phyloP scores from a whole-genome alignment of 2,888 invertebrate genomes.

The Lasioglossum figueresi region DNA sequence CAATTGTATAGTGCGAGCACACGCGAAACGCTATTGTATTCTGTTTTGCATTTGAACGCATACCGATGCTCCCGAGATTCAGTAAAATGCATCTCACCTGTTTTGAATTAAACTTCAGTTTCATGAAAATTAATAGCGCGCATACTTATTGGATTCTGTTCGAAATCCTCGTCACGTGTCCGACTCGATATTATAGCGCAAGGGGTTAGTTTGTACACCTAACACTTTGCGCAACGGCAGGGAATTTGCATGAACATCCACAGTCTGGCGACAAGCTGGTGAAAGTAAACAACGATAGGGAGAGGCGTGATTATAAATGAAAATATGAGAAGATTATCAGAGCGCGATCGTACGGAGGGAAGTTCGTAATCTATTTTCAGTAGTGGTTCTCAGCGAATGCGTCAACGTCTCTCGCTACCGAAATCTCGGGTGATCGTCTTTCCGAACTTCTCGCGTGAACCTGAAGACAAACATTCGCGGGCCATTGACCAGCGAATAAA shows the following conservation, averaged over 20 bases:
- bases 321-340: not conserved
- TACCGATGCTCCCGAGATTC: not conserved
- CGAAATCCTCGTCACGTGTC: too few species aligned
- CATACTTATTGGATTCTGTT: too few species aligned
- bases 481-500: not conserved
- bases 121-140: too few species aligned
- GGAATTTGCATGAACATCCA: not conserved
- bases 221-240: not conserved
- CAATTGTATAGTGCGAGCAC: not conserved
- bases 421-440: not conserved
- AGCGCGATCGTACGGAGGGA: conserved; percentile 1
- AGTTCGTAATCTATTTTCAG: conserved; percentile 11
- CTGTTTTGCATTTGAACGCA: not conserved
- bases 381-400: conserved; percentile 41
- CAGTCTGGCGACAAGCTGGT: not conserved
- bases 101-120: too few species aligned
- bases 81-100: too few species aligned
- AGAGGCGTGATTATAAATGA: not conserved
- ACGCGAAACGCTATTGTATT: not conserved
- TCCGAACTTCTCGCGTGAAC: not conserved
- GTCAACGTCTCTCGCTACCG: conserved; percentile 15
- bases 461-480: not conserved
- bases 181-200: too few species aligned
- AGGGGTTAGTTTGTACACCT: not conserved
- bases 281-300: not conserved